Evolutionary conservation across 1,140 invertebrate genomes (phyloP).

Genomic region (Mya arenaria): DNA sequence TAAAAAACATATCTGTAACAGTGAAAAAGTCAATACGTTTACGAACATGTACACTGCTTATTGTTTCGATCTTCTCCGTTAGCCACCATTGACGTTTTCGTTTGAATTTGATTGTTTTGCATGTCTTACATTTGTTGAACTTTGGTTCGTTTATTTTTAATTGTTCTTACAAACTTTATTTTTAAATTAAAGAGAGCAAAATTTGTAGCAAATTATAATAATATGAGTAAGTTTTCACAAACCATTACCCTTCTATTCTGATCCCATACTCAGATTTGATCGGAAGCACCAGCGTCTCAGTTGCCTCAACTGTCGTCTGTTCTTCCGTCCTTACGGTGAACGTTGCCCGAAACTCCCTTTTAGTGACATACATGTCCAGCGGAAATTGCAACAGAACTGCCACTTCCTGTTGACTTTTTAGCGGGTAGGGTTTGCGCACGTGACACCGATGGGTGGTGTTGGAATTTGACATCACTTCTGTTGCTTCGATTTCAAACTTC

Average conservation of each 20-base stretch:
- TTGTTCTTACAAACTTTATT: too few relatives aligned
- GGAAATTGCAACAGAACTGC: conserved; percentile 35
- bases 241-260: conserved; percentile 44
- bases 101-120: too few relatives aligned
- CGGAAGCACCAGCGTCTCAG: not conserved
- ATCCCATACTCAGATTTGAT: conserved; percentile 42
- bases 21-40: too few relatives aligned
- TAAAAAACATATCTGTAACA: too few relatives aligned
- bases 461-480: not conserved
- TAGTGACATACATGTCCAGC: conserved; percentile 1
- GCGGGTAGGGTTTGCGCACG: conserved; percentile 40
- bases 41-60: too few relatives aligned
- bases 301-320: not conserved
- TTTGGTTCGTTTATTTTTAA: too few relatives aligned
- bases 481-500: not conserved
- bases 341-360: conserved; percentile 37
- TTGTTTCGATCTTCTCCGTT: too few relatives aligned
- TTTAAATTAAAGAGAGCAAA: too few relatives aligned
- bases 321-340: conserved; percentile 45
- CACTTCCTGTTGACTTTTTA: conserved; percentile 20
- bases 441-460: conserved; percentile 25
- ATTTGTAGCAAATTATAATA: too few relatives aligned
- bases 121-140: too few relatives aligned
- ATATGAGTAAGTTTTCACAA: too few relatives aligned
- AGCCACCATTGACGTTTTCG: too few relatives aligned